A percentile compares a stretch with the other conserved stretches of the same genome.
phyloP scores from a whole-genome alignment of 2,113 vertebrate species.

The Archocentrus centrarchus region DNA sequence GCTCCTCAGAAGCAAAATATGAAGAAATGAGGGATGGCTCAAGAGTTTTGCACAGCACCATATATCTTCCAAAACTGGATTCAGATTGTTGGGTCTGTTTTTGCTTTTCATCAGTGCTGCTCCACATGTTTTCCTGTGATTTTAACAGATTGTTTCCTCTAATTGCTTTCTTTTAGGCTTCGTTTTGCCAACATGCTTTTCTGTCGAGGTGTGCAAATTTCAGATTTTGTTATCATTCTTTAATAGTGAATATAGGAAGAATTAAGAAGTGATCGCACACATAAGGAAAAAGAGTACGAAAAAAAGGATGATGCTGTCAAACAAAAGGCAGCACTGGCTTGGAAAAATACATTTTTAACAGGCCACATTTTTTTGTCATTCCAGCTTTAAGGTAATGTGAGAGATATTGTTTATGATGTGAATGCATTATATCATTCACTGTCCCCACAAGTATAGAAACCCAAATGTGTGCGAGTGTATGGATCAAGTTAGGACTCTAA shows the following conservation, averaged over 20 bases:
- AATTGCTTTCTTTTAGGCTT: neutral
- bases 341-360: too few relatives aligned
- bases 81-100: neutral
- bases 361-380: neutral
- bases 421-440: neutral
- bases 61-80: neutral
- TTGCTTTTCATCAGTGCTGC: neutral
- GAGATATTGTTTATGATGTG: neutral
- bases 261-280: neutral
- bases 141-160: neutral
- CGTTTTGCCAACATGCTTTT: too few relatives aligned
- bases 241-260: too few relatives aligned
- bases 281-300: neutral
- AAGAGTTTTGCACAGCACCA: neutral
- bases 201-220: neutral
- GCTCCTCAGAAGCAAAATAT: neutral
- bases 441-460: neutral
- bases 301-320: neutral
- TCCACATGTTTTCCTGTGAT: neutral
- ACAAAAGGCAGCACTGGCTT: neutral
- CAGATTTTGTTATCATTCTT: neutral
- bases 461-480: neutral
- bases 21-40: neutral
- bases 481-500: slow-evolving; percentile 2
- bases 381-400: neutral